Evolutionary conservation across 2,113 vertebrate species (phyloP), one percentile per base, ranked within the genome.

Genomic region (Phyllostomus discolor): DNA sequence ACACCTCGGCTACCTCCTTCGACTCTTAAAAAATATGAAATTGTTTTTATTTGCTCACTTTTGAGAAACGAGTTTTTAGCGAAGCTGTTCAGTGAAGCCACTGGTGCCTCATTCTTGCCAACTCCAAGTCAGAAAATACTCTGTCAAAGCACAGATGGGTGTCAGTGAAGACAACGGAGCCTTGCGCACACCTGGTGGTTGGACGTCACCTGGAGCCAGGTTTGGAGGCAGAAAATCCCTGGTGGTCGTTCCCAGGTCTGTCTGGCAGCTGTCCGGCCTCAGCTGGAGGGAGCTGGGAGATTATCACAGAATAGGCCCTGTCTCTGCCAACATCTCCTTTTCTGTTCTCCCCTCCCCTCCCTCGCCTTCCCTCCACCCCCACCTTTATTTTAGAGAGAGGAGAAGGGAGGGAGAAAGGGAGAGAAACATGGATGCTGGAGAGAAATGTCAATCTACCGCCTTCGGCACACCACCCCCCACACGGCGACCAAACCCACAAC

Each of bases 21-120:
- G 91, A 90, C 50, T 26, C 82, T 24, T 41, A 73, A 57, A 73
- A 73, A 85, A 62, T 92, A 95, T 94, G 17, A 5, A 78, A 43
- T 67, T 2, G 2, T 64, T 82, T 88, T 82, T 22, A 92, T 93
- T 92, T 84, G 22, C 59, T 72, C 2, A 35, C n/a, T 81, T 46
- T 95, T 96, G 62, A 57, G 52, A 83, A 78, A 79, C 59, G n/a
- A 82, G 11, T 87, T 75, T 95, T 86, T 52, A 79, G 24, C 57
- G 43, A 79, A 54, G 54, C 69, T 93, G 38, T 59, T 87, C 52
- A 80, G 52, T 54, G 52, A 54, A 97, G 31, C 48, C 72, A 59
- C 17, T 38, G 59, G 3, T 76, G 64, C 10, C 35, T 41, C 35
- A 83, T 16, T 75, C 83, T 41, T 95, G 43, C n/a, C 14, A 50